Base-by-base conservation (phyloP, 2,888 invertebrate genomes). In the Disparrhopalites patrizii region DNA sequence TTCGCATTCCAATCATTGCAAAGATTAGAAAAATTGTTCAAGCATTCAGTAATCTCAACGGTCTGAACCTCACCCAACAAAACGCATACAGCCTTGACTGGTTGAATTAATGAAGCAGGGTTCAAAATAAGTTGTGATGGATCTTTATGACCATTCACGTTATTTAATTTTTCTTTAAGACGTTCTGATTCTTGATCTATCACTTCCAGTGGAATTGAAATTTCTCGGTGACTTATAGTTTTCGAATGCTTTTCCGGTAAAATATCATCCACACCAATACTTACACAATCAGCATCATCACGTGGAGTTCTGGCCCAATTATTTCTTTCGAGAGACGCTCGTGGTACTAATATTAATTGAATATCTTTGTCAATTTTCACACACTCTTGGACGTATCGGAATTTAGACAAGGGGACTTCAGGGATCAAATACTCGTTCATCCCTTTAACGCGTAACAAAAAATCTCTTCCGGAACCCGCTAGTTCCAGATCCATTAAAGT, bases 361-460 rank as follows among this genome's bases (percentile, higher is more conserved):
- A 94, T 90, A 79, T 95, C 95, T 77, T 89, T 87, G 78, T 96
- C 95, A 76, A 95, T 80, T 77, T 96, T 94, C 66, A 95, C 88
- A 79, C 96, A 95, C 76, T 89, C 88, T 76, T 96, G 93, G 63
- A 96, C 89, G 78, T 95, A 95, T 79, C 93, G 93, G 79, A 95
- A 91, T 78, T 94, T 93, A 68, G 89, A 88, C 33, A 97, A 83
- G 13, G 86, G 85, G 36, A 91, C 90, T 61, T 91, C 89, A 15
- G 90, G 87, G 0, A 89, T 87, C 36, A 97, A 80, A 81, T 94
- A 97, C 80, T 96, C 96, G 61, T 90, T 86, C 66, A 91, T 85
- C 20, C 95, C 94, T 84, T 88, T 87, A 60, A 93, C 91, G 85
- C 92, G 83, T 43, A 87, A 80, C 76, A 88, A 85, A 79, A 85